Evolutionary conservation across 92 coral and sea anemone species (phyloP).

Genomic region (Galaxea fascicularis): DNA sequence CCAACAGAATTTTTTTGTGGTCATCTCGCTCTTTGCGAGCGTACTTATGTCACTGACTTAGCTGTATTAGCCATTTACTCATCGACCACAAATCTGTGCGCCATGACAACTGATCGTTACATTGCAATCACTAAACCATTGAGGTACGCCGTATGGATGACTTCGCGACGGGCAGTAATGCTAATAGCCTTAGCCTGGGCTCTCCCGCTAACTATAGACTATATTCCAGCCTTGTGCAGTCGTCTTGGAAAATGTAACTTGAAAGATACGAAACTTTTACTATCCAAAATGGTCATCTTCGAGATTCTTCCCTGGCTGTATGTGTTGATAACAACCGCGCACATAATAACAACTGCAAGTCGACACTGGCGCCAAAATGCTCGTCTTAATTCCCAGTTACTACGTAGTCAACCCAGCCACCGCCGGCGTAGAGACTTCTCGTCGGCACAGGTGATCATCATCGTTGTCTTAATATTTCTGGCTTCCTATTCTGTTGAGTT

Average conservation of each 20-base stretch:
- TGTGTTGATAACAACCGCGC: not conserved
- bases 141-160: conserved; percentile 8
- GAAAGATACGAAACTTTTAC: not conserved
- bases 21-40: not conserved
- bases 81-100: conserved; percentile 23
- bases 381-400: conserved; percentile 18
- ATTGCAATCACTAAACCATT: conserved; percentile 26
- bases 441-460: not conserved
- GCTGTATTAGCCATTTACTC: conserved; percentile 12
- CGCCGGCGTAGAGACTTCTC: conserved; percentile 1
- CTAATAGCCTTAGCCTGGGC: conserved; percentile 11
- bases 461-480: not conserved
- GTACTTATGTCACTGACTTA: not conserved
- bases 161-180: not conserved
- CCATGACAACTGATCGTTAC: conserved; percentile 19
- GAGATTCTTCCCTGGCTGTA: conserved; percentile 30
- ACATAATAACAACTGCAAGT: conserved; percentile 10
- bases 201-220: not conserved
- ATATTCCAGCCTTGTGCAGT: conserved; percentile 8
- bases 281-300: not conserved
- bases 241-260: conserved; percentile 15
- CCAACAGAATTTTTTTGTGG: not conserved
- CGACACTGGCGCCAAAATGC: conserved; percentile 20
- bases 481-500: conserved; percentile 35
- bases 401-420: not conserved